A percentile compares a stretch with the other conserved stretches of the same genome.
Conservation (phyloP, 2,888 invertebrate genomes). For the Mimumesa dahlbomi region DNA sequence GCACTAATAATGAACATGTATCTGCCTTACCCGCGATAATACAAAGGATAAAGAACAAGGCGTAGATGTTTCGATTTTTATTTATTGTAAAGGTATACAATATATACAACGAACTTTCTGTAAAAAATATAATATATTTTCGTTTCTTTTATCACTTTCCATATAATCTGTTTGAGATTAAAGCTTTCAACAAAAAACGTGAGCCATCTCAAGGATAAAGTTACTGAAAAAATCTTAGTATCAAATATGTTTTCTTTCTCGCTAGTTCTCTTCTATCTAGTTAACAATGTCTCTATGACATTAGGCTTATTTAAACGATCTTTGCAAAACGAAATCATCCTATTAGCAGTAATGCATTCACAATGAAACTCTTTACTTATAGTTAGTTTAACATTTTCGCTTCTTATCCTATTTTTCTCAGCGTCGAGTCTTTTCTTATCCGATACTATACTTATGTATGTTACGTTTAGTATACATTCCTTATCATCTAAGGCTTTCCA, state of each 20-base stretch:
- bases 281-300: slow-evolving; percentile 65
- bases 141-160: too few relatives aligned
- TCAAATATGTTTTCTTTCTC: background rate
- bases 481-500: slow-evolving; percentile 67
- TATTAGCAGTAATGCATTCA: slow-evolving; percentile 60
- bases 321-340: slow-evolving; percentile 58
- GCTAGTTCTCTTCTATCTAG: background rate
- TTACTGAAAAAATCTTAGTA: too few relatives aligned
- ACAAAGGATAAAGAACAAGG: slow-evolving; percentile 7
- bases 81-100: too few relatives aligned
- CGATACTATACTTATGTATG: slow-evolving; percentile 59
- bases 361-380: slow-evolving; percentile 65
- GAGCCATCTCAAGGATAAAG: too few relatives aligned
- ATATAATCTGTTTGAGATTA: too few relatives aligned
- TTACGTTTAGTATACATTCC: slow-evolving; percentile 56
- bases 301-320: slow-evolving; percentile 65
- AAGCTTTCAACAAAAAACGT: too few relatives aligned
- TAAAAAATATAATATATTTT: too few relatives aligned
- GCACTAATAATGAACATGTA: background rate
- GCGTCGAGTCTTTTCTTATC: slow-evolving; percentile 5
- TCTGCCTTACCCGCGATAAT: slow-evolving; percentile 3
- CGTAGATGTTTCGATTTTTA: too few relatives aligned
- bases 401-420: background rate
- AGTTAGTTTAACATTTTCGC: background rate
- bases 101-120: too few relatives aligned